Evolutionary conservation across 2,113 vertebrate genomes (phyloP), one percentile per base, ranked within the genome.

Genomic region (Desmodus rotundus): DNA sequence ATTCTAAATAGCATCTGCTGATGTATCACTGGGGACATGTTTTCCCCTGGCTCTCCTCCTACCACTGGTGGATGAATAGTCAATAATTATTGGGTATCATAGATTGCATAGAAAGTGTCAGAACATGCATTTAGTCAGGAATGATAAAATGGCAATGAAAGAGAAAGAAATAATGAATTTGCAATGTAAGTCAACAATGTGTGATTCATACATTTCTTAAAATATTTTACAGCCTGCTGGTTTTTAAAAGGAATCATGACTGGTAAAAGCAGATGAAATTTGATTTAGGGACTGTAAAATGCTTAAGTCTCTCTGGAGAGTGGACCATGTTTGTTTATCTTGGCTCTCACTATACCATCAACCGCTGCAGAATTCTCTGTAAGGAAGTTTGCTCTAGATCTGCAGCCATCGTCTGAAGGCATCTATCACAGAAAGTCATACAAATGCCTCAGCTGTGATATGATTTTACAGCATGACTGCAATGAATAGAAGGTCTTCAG

Each of bases 51-150:
- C 61, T 93, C 1, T 43, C 38, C 97, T 97, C 73, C 83, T 97
- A 95, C 81, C 14, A 58, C 41, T 97, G 26, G 78, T 90, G 38
- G 68, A 72, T 94, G 50, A 98, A 97, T 94, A 96, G 77, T 97
- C 92, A 97, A 33, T 93, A 98, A 93, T 97, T 97, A 93, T 93
- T 43, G 82, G 50, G 63, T 96, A 96, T 93, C 63, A 87, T 28
- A 95, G 0, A 95, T 98, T 97, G 97, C 87, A 91, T 83, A 41
- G 47, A 94, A 83, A 96, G 96, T 97, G n/a, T 97, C 93, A 98
- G 89, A 96, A 87, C 56, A 20, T 82, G 33, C 41, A 97, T 65
- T 95, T 97, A 97, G 87, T 97, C 91, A 70, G 26, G 92, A 94
- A 98, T 94, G 20, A 97, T 95, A 78, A 97, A 97, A 95, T 80